Percentiles rank a stretch among this genome's conserved stretches.
These are phyloP conservation scores for Lasioglossum oenotherae DNA, from an alignment of 2,888 invertebrate species.

Conservation along the genomic window DNA sequence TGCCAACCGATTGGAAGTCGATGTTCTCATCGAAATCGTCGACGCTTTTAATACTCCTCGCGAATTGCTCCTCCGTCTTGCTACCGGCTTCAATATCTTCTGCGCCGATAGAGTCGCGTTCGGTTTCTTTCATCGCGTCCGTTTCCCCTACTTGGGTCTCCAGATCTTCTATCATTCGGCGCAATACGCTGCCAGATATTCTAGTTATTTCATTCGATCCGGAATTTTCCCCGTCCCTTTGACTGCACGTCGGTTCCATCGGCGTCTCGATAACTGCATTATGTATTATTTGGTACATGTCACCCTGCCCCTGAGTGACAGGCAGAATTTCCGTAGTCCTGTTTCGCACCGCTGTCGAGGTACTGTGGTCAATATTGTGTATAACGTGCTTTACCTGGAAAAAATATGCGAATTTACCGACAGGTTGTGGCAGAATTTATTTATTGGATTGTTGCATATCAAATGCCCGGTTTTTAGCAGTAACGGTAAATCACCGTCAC, in stretches of 20 bases:
- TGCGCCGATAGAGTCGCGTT: conserved; percentile 17
- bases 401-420: not conserved
- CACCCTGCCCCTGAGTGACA: conserved; percentile 72
- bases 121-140: not conserved
- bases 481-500: too few species aligned
- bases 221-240: conserved; percentile 36
- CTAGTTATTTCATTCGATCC: conserved; percentile 50
- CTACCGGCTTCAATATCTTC: conserved; percentile 65
- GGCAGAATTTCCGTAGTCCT: conserved; percentile 45
- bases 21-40: not conserved
- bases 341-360: conserved; percentile 16
- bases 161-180: conserved; percentile 72
- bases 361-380: conserved; percentile 45
- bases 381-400: conserved; percentile 68
- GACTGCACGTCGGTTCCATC: conserved; percentile 3
- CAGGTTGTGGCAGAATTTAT: not conserved
- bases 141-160: conserved; percentile 45
- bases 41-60: conserved; percentile 30
- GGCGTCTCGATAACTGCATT: conserved; percentile 42
- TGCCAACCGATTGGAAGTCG: not conserved
- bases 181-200: conserved; percentile 61
- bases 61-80: conserved; percentile 73
- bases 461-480: too few species aligned
- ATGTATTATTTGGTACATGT: conserved; percentile 60
- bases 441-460: not conserved